These are phyloP conservation scores for Pipistrellus pygmaeus DNA, from an alignment of 2,797 vertebrate genomes.

Conservation along the genomic window DNA sequence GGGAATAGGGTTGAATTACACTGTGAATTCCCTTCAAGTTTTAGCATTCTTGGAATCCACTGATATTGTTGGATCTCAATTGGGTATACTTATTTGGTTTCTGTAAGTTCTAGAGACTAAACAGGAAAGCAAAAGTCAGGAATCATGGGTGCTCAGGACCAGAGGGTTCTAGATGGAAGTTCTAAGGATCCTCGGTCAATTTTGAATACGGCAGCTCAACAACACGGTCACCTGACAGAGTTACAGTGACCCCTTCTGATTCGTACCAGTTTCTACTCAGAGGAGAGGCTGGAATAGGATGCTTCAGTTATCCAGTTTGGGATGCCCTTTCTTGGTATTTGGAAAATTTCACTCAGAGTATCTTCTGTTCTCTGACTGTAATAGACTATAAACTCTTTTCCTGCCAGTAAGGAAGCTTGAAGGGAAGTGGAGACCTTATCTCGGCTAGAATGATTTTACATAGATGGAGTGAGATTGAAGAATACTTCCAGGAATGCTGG, in stretches of 20 bases:
- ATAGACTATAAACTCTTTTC: not conserved
- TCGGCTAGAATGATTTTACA: not conserved
- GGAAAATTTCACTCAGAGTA: not conserved
- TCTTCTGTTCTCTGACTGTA: not conserved
- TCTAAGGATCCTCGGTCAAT: not conserved
- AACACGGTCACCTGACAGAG: not conserved
- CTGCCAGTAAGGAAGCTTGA: not conserved
- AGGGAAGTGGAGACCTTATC: not conserved
- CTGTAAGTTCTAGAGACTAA: not conserved
- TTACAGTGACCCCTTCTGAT: not conserved
- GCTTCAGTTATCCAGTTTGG: not conserved
- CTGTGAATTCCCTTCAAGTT: not conserved
- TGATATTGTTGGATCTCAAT: slow-evolving; percentile 19
- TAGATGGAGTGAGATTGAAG: not conserved
- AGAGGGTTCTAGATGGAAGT: not conserved
- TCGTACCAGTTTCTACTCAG: too few species aligned
- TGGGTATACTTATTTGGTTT: not conserved
- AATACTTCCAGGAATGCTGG: not conserved
- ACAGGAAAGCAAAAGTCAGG: not conserved
- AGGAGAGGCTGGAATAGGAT: not conserved
- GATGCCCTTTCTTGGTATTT: not conserved
- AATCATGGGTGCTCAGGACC: not conserved
- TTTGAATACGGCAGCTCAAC: slow-evolving; percentile 16
- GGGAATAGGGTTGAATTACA: not conserved
- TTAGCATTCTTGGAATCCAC: slow-evolving; percentile 28